Percentiles rank a stretch among this genome's conserved stretches.
Evolutionary conservation across 2,888 invertebrate species (phyloP).

Genomic region (Graphium colonna): DNA sequence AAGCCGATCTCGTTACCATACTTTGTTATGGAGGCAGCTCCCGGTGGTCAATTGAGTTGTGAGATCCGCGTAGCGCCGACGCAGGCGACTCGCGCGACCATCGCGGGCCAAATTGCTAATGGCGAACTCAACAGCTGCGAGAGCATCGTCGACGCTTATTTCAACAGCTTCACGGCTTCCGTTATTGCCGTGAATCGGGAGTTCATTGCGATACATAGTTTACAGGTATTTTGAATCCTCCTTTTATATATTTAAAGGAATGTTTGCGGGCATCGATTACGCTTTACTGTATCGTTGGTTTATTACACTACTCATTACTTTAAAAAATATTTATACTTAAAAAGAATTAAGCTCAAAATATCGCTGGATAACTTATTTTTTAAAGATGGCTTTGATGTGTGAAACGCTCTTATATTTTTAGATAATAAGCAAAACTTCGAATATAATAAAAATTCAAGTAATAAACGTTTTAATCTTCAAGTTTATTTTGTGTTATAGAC

Average conservation of each 20-base stretch:
- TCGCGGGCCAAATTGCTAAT: constrained; percentile 65
- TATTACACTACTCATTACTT: no score
- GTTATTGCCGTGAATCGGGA: constrained; percentile 69
- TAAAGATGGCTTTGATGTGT: no score
- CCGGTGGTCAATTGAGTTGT: constrained; percentile 70
- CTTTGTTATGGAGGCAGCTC: constrained; percentile 71
- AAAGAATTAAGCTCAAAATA: no score
- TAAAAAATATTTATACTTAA: no score
- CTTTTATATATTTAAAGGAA: neutral
- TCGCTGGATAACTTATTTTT: no score
- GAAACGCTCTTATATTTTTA: no score
- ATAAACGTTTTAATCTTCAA: no score
- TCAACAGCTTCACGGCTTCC: constrained; percentile 58
- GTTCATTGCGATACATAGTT: constrained; percentile 67
- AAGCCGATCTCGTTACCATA: constrained; percentile 57
- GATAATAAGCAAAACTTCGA: no score
- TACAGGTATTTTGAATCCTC: constrained; percentile 47
- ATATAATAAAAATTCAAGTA: no score
- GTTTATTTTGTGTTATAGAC: no score
- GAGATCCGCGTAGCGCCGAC: constrained; percentile 65
- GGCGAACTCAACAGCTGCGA: constrained; percentile 66
- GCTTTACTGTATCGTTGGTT: no score
- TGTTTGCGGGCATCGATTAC: neutral
- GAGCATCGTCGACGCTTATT: constrained; percentile 66
- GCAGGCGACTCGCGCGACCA: constrained; percentile 52